These are phyloP conservation scores for Drosophila ercepeae DNA, from an alignment of 1,140 invertebrate genomes.

Conservation along the genomic window DNA sequence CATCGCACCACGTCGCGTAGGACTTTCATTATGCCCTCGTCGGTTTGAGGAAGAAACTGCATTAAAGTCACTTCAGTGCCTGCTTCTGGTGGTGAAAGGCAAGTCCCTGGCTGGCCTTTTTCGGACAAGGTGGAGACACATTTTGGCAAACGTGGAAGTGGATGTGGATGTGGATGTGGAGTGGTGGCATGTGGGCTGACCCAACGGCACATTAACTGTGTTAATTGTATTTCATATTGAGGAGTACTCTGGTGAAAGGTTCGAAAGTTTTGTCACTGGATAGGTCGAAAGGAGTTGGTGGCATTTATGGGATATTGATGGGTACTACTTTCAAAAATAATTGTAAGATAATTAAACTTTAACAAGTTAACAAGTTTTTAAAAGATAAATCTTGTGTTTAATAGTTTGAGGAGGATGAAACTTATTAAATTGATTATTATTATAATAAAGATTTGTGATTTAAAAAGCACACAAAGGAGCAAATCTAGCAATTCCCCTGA, in stretches of 20 bases:
- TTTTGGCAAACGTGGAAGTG: not conserved
- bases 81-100: slow-evolving; percentile 53
- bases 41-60: slow-evolving; percentile 21
- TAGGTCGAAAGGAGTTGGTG: slow-evolving; percentile 2
- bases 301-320: slow-evolving; percentile 17
- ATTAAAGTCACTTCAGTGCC: slow-evolving; percentile 26
- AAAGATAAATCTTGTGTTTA: too few relatives aligned
- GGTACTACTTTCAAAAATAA: slow-evolving; percentile 3
- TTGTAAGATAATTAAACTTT: not conserved
- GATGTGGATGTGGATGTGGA: not conserved
- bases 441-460: too few relatives aligned
- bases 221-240: slow-evolving; percentile 68
- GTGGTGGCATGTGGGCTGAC: slow-evolving; percentile 46
- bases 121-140: slow-evolving; percentile 23
- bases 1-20: slow-evolving; percentile 37
- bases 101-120: slow-evolving; percentile 8
- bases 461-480: not conserved
- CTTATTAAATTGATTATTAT: too few relatives aligned
- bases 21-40: slow-evolving; percentile 60
- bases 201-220: slow-evolving; percentile 54
- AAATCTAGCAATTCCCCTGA: slow-evolving; percentile 8
- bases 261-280: slow-evolving; percentile 37
- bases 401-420: too few relatives aligned
- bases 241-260: slow-evolving; percentile 50
- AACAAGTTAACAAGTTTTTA: not conserved